phyloP scores from a whole-genome alignment of 2,113 vertebrate genomes.

The Gasterosteus nipponicus region DNA sequence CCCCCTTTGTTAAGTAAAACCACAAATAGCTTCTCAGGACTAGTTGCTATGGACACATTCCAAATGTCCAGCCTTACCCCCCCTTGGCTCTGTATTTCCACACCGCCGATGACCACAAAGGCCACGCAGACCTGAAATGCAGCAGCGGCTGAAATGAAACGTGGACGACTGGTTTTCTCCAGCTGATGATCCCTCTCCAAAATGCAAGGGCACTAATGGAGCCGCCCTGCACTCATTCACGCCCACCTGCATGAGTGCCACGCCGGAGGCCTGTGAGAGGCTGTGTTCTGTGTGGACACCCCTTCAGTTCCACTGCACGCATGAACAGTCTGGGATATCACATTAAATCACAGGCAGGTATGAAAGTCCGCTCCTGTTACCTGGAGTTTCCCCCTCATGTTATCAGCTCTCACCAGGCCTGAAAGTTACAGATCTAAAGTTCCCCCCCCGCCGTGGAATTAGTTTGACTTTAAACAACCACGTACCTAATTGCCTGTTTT shows the following conservation, averaged over 20 bases:
- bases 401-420: slow-evolving; percentile 4
- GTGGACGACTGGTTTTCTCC: slow-evolving; percentile 32
- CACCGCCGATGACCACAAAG: background rate
- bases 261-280: slow-evolving; percentile 20
- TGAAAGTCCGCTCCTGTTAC: background rate
- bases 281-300: background rate
- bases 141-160: slow-evolving; percentile 4
- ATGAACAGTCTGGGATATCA: slow-evolving; percentile 4
- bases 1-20: no score
- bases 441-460: background rate
- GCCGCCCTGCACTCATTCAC: slow-evolving; percentile 32
- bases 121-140: background rate
- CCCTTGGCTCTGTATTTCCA: background rate
- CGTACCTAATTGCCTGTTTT: background rate
- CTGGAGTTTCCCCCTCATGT: background rate
- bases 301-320: background rate
- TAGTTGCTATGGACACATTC: background rate
- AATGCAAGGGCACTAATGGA: slow-evolving; percentile 74
- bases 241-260: slow-evolving; percentile 44
- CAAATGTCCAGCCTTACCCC: background rate
- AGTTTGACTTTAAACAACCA: background rate
- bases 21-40: background rate
- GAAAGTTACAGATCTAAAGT: background rate
- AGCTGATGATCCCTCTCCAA: slow-evolving; percentile 60
- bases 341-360: slow-evolving; percentile 20